Conservation (phyloP, 2,797 vertebrate species). For the Nasua narica region DNA sequence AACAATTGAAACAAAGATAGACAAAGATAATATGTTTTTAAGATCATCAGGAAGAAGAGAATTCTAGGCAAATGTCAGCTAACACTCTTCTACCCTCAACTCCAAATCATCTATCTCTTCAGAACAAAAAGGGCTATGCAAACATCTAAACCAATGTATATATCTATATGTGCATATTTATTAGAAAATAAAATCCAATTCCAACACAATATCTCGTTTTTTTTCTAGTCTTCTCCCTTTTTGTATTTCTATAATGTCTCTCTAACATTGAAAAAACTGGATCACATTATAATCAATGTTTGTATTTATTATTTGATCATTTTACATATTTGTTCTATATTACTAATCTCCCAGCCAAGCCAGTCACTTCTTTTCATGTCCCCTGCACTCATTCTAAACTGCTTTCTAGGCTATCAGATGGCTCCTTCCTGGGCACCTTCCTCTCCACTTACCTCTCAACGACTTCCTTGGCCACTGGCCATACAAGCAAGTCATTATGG, state of each 20-base stretch:
- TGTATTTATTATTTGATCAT: not conserved
- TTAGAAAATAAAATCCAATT: not conserved
- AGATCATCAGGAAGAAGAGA: not conserved
- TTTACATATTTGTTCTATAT: not conserved
- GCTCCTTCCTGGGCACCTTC: not conserved
- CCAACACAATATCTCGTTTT: not conserved
- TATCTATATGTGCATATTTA: not conserved
- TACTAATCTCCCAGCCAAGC: not conserved
- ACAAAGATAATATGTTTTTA: not conserved
- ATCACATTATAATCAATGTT: not conserved
- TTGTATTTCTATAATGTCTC: not conserved
- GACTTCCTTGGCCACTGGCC: not conserved
- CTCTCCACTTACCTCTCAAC: not conserved
- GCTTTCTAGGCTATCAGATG: not conserved
- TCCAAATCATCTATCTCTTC: not conserved
- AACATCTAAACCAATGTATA: not conserved
- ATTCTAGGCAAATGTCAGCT: not conserved
- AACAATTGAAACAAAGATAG: not conserved
- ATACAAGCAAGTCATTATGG: not conserved
- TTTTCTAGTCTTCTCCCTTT: not conserved
- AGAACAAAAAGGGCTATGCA: not conserved
- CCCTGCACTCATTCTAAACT: not conserved
- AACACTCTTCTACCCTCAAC: not conserved
- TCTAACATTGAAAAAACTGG: not conserved
- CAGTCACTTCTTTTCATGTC: not conserved